These are phyloP conservation scores for Pelodytes ibericus DNA, from an alignment of 2,797 vertebrate genomes.

Conservation along the genomic window DNA sequence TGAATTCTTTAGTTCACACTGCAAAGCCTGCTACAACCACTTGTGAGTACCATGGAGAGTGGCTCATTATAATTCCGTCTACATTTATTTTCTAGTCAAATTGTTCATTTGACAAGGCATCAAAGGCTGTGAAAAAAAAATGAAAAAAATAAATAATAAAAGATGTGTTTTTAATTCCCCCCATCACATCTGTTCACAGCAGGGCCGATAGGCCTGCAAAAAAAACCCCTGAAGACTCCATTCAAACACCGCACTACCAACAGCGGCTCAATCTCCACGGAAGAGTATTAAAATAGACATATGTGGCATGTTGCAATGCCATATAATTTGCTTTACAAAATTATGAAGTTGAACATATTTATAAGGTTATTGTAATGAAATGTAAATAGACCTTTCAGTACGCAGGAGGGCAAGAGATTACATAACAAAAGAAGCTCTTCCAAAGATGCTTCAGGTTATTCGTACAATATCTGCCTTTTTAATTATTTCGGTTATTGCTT, in stretches of 20 bases:
- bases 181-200: conserved; percentile 48
- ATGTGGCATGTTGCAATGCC: conserved; percentile 11
- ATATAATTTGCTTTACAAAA: conserved; percentile 10
- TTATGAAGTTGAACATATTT: conserved; percentile 4
- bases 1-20: conserved; percentile 17
- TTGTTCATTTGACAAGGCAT: conserved; percentile 48
- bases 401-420: background rate
- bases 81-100: conserved; percentile 46
- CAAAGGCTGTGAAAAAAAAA: conserved; percentile 35
- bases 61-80: conserved; percentile 33
- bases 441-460: background rate
- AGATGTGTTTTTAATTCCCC: conserved; percentile 50
- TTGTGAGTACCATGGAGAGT: background rate
- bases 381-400: background rate
- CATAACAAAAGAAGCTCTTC: no score
- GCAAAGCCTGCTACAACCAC: conserved; percentile 11
- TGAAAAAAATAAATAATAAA: conserved; percentile 31
- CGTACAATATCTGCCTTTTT: background rate
- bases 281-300: conserved; percentile 37
- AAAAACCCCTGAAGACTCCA: conserved; percentile 20
- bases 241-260: conserved; percentile 13
- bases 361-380: conserved; percentile 10
- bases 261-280: conserved; percentile 10
- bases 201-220: conserved; percentile 20
- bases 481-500: background rate